These are phyloP conservation scores for Dissostichus mawsoni DNA, from an alignment of 2,113 vertebrate species.

Conservation along the genomic window DNA sequence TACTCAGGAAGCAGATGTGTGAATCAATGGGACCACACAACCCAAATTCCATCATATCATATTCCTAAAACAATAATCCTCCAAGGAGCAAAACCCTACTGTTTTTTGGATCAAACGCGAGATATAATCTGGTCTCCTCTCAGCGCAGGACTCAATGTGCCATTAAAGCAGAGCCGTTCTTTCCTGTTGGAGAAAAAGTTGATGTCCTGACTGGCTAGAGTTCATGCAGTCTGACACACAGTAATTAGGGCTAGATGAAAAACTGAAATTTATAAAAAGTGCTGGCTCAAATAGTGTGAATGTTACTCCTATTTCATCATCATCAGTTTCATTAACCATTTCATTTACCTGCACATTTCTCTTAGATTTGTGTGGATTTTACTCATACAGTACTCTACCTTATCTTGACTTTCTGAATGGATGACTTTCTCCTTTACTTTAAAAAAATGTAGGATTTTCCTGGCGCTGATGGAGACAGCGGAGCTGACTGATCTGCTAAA, in stretches of 20 bases:
- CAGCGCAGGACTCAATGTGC: background rate
- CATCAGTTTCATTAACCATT: background rate
- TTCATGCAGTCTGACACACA: background rate
- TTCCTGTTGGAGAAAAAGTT: background rate
- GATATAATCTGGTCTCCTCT: background rate
- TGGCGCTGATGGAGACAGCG: slow-evolving; percentile 91
- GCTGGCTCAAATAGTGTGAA: background rate
- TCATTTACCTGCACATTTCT: background rate
- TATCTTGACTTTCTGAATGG: background rate
- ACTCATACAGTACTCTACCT: background rate
- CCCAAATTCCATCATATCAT: background rate
- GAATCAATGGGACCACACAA: slow-evolving; percentile 31
- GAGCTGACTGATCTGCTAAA: slow-evolving; percentile 89
- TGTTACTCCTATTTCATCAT: background rate
- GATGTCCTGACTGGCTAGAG: background rate
- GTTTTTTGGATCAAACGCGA: background rate
- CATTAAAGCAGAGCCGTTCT: background rate
- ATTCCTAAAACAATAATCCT: slow-evolving; percentile 19
- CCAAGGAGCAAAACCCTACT: background rate
- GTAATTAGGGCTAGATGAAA: background rate
- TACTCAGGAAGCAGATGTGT: slow-evolving; percentile 48
- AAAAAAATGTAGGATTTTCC: slow-evolving; percentile 82
- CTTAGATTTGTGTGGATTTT: background rate
- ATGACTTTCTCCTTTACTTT: background rate
- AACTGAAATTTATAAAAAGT: background rate